Percentiles rank a stretch among this genome's conserved stretches.
These are phyloP conservation scores for Agapornis canus DNA, from an alignment of 2,797 vertebrate species.

Conservation along the genomic window DNA sequence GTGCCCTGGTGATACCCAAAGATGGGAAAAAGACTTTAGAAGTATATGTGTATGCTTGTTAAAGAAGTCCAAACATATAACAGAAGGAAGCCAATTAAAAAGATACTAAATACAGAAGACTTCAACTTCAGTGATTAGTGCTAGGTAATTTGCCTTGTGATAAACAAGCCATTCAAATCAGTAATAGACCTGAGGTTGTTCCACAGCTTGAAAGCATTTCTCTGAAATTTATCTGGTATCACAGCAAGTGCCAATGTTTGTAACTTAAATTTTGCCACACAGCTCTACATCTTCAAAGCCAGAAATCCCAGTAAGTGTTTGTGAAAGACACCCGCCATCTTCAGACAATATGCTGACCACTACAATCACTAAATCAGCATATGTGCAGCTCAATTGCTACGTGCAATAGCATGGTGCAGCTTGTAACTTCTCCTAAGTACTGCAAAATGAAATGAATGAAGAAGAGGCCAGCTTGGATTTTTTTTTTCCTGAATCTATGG, in stretches of 20 bases:
- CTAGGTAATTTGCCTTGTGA: conserved; percentile 59
- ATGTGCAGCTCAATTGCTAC: neutral
- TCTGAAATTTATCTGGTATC: conserved; percentile 10
- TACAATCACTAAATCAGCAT: neutral
- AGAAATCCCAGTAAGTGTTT: neutral
- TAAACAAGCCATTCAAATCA: conserved; percentile 54
- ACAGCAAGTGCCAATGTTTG: conserved; percentile 3
- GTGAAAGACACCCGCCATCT: neutral
- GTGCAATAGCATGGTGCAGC: neutral
- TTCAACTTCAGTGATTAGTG: conserved; percentile 58
- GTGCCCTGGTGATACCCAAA: neutral
- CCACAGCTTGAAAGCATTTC: conserved; percentile 46
- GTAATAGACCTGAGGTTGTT: conserved; percentile 51
- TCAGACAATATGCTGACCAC: neutral
- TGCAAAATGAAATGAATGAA: conserved; percentile 9
- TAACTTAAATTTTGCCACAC: neutral
- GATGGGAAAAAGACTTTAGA: neutral
- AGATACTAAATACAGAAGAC: conserved; percentile 58
- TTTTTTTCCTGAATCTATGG: neutral
- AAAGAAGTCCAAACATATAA: conserved; percentile 45
- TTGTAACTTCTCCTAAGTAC: neutral
- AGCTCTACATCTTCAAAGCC: neutral
- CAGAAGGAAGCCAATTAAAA: conserved; percentile 70
- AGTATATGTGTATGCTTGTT: neutral
- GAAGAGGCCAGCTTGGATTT: neutral